Base-by-base conservation (phyloP, 2,797 vertebrate genomes). In the Pangasius djambal region DNA sequence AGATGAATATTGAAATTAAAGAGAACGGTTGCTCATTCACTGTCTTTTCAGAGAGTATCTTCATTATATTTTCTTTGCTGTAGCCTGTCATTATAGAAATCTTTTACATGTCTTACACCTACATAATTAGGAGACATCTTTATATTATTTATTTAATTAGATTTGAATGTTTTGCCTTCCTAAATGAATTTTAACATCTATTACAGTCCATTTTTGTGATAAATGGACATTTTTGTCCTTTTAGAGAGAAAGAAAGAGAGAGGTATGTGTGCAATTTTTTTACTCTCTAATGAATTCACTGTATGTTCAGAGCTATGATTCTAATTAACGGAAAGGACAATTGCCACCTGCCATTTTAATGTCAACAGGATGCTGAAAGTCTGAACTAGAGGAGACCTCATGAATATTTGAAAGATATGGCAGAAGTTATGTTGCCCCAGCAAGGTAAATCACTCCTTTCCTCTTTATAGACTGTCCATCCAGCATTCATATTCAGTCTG, bases 241-340 rank as follows among this genome's bases (percentile, higher is more conserved):
- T 44, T 44, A 44, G n/a, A 34, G 15, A 34, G 13, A 34, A 31
- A 70, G 13, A 72, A 7, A 72, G 16, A 40, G 2, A 37, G 16
- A 37, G 15, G 34, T 20, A 2, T 28, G n/a, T 63, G 65, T 20
- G 50, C 16, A 72, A 13, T n/a, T 70, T 59, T 31, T 88, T 74
- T 57, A 63, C 55, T 83, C 37, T 6, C n/a, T 25, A 25, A 74
- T 74, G 70, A 74, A 74, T 40, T 74, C 70, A 44, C 70, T 74
- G 70, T 25, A 74, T 20, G 55, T 63, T 83, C 50, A 40, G 34
- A 16, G 69, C 79, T 88, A 16, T 63, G 57, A 65, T 75, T 84
- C 81, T 88, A 88, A 88, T 88, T 88, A 84, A 84, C n/a, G n/a
- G 34, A 75, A 84, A 88, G 81, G 87, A 88, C 69, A 88, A 61